Base-by-base conservation (phyloP, 2,888 invertebrate genomes). In the Nasonovia ribisnigri region DNA sequence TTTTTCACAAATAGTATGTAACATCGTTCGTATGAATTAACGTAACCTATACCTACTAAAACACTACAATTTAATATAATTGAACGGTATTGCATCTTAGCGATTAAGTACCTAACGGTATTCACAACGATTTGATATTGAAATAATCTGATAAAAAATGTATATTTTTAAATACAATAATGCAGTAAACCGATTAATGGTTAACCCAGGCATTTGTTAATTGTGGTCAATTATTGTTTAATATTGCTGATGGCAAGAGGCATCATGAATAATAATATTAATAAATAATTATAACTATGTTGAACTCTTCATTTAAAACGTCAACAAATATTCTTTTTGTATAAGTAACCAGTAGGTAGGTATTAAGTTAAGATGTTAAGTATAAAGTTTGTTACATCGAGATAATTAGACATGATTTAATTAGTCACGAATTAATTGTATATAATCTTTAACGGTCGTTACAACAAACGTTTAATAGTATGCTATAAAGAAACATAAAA, bases 181-280 rank as follows among this genome's bases (percentile, higher is more conserved):
- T 16, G 0, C 67, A n/a, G 67, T 67, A n/a, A n/a, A 67, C 67
- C 16, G n/a, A n/a, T n/a, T n/a, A 67, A 67, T 67, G 16, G 16
- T n/a, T n/a, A 67, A 67, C 24, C n/a, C n/a, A n/a, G n/a, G n/a
- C n/a, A 67, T 67, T n/a, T n/a, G 6, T 67, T 16, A n/a, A 67
- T n/a, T n/a, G n/a, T 67, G 67, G 67, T n/a, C 67, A 67, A 67
- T 67, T 67, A 67, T 67, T 67, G 60, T n/a, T 67, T n/a, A 67
- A n/a, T n/a, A 1, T 16, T 16, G n/a, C 67, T 67, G n/a, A n/a
- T n/a, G 16, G 16, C n/a, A 16, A 16, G n/a, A n/a, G 67, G n/a
- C 5, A n/a, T 67, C 4, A 67, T n/a, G 60, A 60, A 60, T 67
- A 67, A 67, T 67, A 24, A 67, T n/a, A 67, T 13, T 11, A 24